Conservation (phyloP, 2,888 invertebrate genomes). For the Drosophila melanosoma region DNA sequence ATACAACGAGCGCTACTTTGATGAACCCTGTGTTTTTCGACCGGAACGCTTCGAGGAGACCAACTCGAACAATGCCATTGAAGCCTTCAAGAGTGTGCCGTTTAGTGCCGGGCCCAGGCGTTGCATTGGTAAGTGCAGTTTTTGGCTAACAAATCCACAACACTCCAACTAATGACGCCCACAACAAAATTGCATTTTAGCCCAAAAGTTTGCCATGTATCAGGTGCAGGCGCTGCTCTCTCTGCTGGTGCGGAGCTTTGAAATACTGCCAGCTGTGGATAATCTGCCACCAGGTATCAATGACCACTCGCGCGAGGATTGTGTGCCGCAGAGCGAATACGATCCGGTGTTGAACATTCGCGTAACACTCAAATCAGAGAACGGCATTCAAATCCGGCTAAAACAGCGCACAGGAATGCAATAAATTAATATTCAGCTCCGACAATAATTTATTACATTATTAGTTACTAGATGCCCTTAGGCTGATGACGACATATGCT, state of each 20-base stretch:
- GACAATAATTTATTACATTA: background rate
- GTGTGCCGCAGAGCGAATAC: slow-evolving; percentile 75
- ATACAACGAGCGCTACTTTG: slow-evolving; percentile 80
- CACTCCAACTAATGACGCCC: background rate
- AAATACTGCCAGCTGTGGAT: slow-evolving; percentile 78
- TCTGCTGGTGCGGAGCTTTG: slow-evolving; percentile 85
- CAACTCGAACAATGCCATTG: slow-evolving; percentile 49
- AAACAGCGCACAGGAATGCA: slow-evolving; percentile 46
- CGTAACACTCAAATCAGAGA: slow-evolving; percentile 85
- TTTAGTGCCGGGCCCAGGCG: slow-evolving; percentile 88
- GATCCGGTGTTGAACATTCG: slow-evolving; percentile 85
- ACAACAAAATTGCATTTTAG: slow-evolving; percentile 51
- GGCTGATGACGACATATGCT: background rate
- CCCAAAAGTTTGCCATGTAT: slow-evolving; percentile 86
- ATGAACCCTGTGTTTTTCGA: slow-evolving; percentile 73
- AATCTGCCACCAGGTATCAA: slow-evolving; percentile 74
- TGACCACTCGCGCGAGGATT: slow-evolving; percentile 70
- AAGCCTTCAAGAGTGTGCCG: slow-evolving; percentile 86
- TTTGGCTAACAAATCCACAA: too few relatives aligned
- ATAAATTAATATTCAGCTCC: background rate
- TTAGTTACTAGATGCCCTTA: background rate
- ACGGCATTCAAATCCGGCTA: slow-evolving; percentile 85
- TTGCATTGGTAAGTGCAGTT: slow-evolving; percentile 81
- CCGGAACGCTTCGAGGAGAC: slow-evolving; percentile 84
- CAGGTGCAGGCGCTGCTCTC: slow-evolving; percentile 86